Conservation (phyloP, 2,888 invertebrate genomes). For the Chalcis sispes region DNA sequence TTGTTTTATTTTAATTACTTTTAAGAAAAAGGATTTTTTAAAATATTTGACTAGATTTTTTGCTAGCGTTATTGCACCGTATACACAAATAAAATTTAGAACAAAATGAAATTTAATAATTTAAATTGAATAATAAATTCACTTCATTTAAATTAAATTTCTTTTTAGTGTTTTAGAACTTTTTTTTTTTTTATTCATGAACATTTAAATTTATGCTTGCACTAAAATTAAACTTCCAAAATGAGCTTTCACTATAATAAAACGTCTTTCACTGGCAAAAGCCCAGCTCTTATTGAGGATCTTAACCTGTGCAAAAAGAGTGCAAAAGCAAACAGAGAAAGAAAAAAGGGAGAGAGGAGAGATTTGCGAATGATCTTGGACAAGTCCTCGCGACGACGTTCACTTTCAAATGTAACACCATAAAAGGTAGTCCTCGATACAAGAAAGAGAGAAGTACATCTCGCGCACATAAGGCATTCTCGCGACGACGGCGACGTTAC, state of each 20-base stretch:
- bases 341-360: conserved; percentile 42
- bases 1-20: neutral
- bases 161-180: neutral
- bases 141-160: neutral
- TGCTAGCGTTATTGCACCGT: neutral
- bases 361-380: conserved; percentile 49
- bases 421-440: conserved; percentile 70
- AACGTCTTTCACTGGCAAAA: conserved; percentile 24
- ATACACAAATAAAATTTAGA: conserved; percentile 2
- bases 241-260: neutral
- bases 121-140: neutral
- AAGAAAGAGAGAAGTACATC: conserved; percentile 36
- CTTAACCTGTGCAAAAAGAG: conserved; percentile 24
- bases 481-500: conserved; percentile 71
- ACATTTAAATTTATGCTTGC: neutral
- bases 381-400: conserved; percentile 58
- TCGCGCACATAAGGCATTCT: conserved; percentile 70
- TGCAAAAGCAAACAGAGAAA: conserved; percentile 32
- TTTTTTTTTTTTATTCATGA: neutral
- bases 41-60: neutral
- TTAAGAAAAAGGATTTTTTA: neutral
- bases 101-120: neutral
- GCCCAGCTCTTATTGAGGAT: conserved; percentile 21
- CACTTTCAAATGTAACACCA: conserved; percentile 68
- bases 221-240: neutral